Conservation (phyloP, 2,888 invertebrate species). For the Clitarchus hookeri region DNA sequence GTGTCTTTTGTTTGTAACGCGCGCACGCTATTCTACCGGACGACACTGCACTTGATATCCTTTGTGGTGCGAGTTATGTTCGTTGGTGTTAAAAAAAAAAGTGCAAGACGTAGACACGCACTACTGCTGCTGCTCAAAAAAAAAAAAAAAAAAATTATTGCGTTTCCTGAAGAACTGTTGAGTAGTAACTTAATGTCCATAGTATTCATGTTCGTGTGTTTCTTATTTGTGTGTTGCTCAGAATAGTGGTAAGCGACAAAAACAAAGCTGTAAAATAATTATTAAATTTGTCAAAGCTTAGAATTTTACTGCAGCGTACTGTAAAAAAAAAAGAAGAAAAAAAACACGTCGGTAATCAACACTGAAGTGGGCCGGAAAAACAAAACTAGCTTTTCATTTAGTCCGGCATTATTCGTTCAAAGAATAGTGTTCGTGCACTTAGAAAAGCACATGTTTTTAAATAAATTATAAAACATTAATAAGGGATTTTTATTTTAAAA, state of each 20-base stretch:
- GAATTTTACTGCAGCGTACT: not conserved
- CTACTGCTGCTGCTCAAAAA: not conserved
- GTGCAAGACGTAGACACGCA: no score
- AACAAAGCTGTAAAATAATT: not conserved
- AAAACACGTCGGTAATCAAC: not conserved
- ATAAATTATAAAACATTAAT: not conserved
- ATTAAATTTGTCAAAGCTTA: not conserved
- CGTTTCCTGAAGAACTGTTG: not conserved
- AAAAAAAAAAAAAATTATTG: not conserved
- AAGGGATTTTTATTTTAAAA: constrained; percentile 4
- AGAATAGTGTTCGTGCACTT: constrained; percentile 1
- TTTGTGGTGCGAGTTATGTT: no score
- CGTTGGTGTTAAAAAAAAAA: no score
- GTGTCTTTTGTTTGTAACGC: not conserved
- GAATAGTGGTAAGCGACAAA: not conserved
- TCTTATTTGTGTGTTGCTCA: not conserved
- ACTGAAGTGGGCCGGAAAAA: not conserved
- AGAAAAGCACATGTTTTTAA: not conserved
- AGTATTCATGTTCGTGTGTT: not conserved
- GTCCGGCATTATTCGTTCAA: constrained; percentile 8
- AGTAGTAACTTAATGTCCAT: not conserved
- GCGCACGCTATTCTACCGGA: not conserved
- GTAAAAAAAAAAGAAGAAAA: not conserved
- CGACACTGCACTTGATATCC: not conserved
- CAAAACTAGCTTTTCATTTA: not conserved